Base-by-base conservation (phyloP, 1,140 invertebrate genomes). In the Pentalonia nigronervosa region DNA sequence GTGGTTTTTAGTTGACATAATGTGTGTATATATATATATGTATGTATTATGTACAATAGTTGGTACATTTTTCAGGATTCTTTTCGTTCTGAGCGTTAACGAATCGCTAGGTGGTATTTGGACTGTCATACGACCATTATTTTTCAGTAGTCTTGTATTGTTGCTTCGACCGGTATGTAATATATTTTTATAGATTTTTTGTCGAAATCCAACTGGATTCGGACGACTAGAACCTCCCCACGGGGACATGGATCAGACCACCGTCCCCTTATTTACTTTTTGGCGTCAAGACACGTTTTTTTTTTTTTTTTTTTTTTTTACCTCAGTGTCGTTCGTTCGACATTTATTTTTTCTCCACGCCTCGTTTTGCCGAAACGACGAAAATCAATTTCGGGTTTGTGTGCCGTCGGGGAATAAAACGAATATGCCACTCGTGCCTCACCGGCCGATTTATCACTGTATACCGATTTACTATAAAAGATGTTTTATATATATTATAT, bases 351-450 rank as follows among this genome's bases (percentile, higher is more conserved):
- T 83, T 89, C 21, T 50, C 67, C n/a, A n/a, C 41, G 45, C 90
- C 76, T n/a, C 67, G 90, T 81, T 36, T 90, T 67, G 56, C 34
- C 89, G 67, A 91, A 93, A 93, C 91, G 91, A 93, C 91, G 67
- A 93, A 93, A 93, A 93, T 93, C 91, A 93, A 93, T 93, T 93
- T 93, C 91, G 47, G 91, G 91, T 93, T 84, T 84, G 91, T 84
- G 23, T 17, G 91, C n/a, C 91, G 76, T 84, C 76, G 76, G 91
- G 91, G 91, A 84, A 84, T 84, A 83, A 23, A 93, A 36, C 34
- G 25, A 50, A 86, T 21, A 23, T n/a, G 60, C 36, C 88, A 45
- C 89, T 36, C 53, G 89, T 53, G 50, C 11, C 36, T 90, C n/a
- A 20, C 81, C n/a, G 34, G 34, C 23, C 91, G 81, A 93, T 93